phyloP scores from a whole-genome alignment of 1,140 invertebrate genomes.

The Archivesica marissinica region DNA sequence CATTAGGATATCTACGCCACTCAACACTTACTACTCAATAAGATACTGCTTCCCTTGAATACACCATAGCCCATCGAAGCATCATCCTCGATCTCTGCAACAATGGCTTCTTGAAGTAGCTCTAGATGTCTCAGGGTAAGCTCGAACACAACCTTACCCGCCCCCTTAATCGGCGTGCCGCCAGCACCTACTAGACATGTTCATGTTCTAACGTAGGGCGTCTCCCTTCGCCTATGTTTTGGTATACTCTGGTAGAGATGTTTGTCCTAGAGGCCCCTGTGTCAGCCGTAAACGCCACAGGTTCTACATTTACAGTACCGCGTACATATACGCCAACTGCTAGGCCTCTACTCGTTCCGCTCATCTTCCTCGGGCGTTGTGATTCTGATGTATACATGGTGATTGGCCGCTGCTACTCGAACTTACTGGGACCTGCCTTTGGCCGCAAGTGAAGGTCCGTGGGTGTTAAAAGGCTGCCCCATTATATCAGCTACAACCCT shows the following conservation, averaged over 20 bases:
- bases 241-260: not conserved
- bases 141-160: not conserved
- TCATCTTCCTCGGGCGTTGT: not conserved
- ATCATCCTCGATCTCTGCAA: conserved; percentile 13
- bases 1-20: not conserved
- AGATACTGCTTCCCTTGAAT: not conserved
- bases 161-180: not conserved
- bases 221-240: not conserved
- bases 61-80: not conserved
- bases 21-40: not conserved
- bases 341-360: not conserved
- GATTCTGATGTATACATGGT: not conserved
- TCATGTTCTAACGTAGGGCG: not conserved
- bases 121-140: not conserved
- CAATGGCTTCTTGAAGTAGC: not conserved
- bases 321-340: not conserved
- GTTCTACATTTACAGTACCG: not conserved
- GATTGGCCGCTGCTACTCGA: not conserved
- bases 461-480: not conserved
- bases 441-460: not conserved
- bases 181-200: not conserved
- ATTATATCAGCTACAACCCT: not conserved
- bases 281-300: not conserved
- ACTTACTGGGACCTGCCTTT: not conserved
- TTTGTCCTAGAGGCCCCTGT: not conserved